These are phyloP conservation scores for Rotaria sp. DNA, from an alignment of 2,888 invertebrate species.

Conservation along the genomic window DNA sequence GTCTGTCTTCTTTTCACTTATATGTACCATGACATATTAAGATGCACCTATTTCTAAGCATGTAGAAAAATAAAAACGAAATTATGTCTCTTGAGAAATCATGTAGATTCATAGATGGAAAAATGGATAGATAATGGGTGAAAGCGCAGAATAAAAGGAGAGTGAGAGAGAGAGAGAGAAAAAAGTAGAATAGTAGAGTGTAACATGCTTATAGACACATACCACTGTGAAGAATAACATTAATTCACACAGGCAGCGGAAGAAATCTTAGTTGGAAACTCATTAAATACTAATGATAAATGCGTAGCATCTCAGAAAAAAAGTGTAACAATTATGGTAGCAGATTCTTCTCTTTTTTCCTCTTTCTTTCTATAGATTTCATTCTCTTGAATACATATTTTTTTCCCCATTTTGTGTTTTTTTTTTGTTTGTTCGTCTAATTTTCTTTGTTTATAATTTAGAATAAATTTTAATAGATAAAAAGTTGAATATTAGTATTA, in stretches of 20 bases:
- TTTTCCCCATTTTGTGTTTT: too few relatives aligned
- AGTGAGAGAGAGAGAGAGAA: not conserved
- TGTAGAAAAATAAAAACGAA: not conserved
- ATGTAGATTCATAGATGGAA: not conserved
- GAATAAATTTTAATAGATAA: not conserved
- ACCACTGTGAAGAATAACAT: not conserved
- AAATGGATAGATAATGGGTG: conserved; percentile 2
- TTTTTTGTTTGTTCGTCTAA: too few relatives aligned
- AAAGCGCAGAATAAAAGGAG: not conserved
- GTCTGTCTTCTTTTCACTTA: not conserved
- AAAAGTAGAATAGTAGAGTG: not conserved
- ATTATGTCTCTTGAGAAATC: not conserved
- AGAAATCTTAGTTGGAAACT: not conserved
- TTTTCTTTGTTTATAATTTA: too few relatives aligned
- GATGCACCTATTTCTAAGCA: not conserved
- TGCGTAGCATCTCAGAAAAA: not conserved
- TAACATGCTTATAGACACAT: not conserved
- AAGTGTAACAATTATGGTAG: not conserved
- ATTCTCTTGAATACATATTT: too few relatives aligned
- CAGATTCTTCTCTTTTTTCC: not conserved
- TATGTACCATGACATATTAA: too few relatives aligned
- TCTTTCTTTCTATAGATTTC: too few relatives aligned
- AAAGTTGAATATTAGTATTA: not conserved
- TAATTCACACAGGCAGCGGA: not conserved
- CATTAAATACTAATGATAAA: conserved; percentile 4